Percentiles rank a stretch among this genome's conserved stretches.
phyloP scores from a whole-genome alignment of 2,888 invertebrate genomes.

The Morinoia aosen region DNA sequence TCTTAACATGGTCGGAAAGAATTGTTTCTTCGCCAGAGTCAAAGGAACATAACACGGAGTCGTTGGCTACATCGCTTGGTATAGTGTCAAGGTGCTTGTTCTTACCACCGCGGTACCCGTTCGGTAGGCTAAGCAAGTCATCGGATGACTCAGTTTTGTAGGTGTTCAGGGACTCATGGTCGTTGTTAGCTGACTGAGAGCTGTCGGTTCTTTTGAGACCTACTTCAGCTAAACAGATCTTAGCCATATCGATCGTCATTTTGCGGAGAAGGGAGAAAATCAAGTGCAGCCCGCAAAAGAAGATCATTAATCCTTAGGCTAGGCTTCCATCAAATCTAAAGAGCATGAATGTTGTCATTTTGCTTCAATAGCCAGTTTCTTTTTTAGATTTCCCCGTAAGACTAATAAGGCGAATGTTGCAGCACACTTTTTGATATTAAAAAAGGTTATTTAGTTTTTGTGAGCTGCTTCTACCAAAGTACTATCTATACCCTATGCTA shows the following conservation, averaged over 20 bases:
- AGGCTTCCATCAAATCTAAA: background rate
- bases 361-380: background rate
- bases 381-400: background rate
- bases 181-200: background rate
- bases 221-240: slow-evolving; percentile 13
- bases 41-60: background rate
- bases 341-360: background rate
- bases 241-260: slow-evolving; percentile 40
- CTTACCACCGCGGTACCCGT: background rate
- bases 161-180: background rate
- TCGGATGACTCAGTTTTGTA: background rate
- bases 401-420: background rate
- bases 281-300: background rate
- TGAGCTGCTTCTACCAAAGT: background rate
- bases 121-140: background rate
- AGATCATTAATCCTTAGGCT: slow-evolving; percentile 5
- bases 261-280: slow-evolving; percentile 6
- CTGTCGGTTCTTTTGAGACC: background rate
- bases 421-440: background rate
- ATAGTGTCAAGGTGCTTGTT: background rate
- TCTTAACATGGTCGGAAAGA: background rate
- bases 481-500: background rate
- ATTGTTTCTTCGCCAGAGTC: background rate
- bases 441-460: background rate
- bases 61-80: background rate